phyloP scores from a whole-genome alignment of 2,797 vertebrate genomes.

The Eptatretus atami region DNA sequence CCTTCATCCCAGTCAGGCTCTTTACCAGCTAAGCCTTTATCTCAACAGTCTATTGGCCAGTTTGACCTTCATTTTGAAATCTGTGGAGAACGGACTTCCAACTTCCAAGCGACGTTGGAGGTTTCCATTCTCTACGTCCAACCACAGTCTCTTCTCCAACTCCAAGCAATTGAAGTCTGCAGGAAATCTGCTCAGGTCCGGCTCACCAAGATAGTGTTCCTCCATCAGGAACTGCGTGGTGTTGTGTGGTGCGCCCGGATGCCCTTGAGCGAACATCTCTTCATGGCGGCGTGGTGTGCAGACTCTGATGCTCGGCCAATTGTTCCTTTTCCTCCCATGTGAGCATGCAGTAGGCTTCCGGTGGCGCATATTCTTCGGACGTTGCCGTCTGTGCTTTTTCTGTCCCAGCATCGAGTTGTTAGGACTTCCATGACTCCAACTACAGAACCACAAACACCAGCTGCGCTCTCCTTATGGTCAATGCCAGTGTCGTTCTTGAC shows the following conservation, averaged over 20 bases:
- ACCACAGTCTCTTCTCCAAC: conserved; percentile 75
- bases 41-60: conserved; percentile 20
- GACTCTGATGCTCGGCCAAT: conserved; percentile 60
- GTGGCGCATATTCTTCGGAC: conserved; percentile 59
- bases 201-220: conserved; percentile 78
- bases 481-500: too few species aligned
- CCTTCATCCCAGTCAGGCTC: too few species aligned
- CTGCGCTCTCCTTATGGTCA: too few species aligned
- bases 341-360: conserved; percentile 87
- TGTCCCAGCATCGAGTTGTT: conserved; percentile 22
- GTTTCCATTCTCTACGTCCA: conserved; percentile 75
- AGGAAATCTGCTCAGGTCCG: conserved; percentile 21
- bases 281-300: conserved; percentile 48
- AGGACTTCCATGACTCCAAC: too few species aligned
- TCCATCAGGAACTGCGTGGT: conserved; percentile 98
- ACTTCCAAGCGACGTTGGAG: conserved; percentile 16
- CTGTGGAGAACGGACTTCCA: conserved; percentile 12
- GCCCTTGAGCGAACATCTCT: conserved; percentile 91
- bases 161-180: conserved; percentile 39
- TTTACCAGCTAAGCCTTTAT: conserved; percentile 43
- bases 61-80: conserved; percentile 12
- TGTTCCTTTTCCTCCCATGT: conserved; percentile 83
- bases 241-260: conserved; percentile 78
- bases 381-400: conserved; percentile 47
- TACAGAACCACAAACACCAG: too few species aligned